Conservation (phyloP, 1,140 invertebrate genomes). For the Drosophila asahinai region DNA sequence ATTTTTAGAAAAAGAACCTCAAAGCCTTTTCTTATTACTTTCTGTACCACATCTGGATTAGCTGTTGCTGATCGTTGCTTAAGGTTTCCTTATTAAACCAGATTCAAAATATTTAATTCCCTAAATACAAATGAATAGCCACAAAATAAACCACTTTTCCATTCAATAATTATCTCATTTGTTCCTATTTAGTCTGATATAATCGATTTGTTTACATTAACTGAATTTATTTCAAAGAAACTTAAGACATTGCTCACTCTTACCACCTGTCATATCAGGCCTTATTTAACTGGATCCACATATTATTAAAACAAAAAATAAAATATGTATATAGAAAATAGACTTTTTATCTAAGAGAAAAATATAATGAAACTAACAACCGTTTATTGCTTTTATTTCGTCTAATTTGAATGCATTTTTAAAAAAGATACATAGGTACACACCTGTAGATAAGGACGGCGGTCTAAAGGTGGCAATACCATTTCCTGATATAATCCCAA, state of each 20-base stretch:
- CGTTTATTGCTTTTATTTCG: background rate
- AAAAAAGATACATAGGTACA: background rate
- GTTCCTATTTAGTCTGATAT: background rate
- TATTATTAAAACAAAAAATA: no score
- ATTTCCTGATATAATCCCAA: background rate
- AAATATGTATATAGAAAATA: no score
- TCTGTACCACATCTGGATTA: slow-evolving; percentile 95
- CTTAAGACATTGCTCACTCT: background rate
- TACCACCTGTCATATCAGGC: background rate
- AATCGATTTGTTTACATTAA: background rate
- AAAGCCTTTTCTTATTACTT: slow-evolving; percentile 86
- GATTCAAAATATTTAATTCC: no score
- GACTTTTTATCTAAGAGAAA: no score
- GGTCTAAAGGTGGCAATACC: background rate
- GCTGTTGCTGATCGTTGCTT: background rate
- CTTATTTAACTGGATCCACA: background rate
- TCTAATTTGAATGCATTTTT: background rate
- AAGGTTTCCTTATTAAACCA: background rate
- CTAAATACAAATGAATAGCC: no score
- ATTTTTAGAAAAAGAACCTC: no score
- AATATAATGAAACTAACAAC: no score
- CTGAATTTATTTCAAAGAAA: background rate
- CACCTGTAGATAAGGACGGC: background rate
- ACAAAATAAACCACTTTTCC: no score
- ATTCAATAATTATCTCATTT: no score